Base-by-base conservation (phyloP, 2,797 vertebrate species). In the Peromyscus aztecus region DNA sequence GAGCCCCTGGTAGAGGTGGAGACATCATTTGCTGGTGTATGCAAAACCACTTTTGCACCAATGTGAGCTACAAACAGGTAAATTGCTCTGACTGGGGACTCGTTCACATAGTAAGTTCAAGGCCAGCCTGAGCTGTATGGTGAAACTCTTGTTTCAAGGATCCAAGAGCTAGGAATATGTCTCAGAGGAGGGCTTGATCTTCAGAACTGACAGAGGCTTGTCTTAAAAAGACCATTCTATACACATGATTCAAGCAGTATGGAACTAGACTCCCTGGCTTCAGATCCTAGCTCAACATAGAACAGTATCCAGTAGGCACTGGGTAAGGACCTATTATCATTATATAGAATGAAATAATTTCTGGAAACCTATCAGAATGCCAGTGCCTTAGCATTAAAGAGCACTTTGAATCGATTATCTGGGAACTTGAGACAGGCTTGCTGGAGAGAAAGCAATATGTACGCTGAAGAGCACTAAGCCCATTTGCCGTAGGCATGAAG, bases 321-420 rank as follows among this genome's bases (percentile, higher is more conserved):
- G 21, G 5, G 8, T 90, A 65, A 94, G 8, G 27, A 83, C 17
- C 12, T 89, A 55, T 27, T 86, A 10, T 92, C 49, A 87, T 77
- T 88, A 46, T 11, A 1, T 34, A 59, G 31, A 11, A 75, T 13
- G 27, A 83, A 77, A 92, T 89, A 87, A 93, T 77, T 80, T 93
- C 95, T 90, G 31, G 12, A 92, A 96, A 92, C 91, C 63, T 88
- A 93, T 90, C 71, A 89, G 49, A 94, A 89, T 40, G 40, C 49
- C 55, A 95, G 89, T 46, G 40, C 43, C 55, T 82, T 67, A n/a
- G 89, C 37, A 85, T 91, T 77, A 71, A 88, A 89, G 40, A 92
- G 46, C 52, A 81, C 43, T 95, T 82, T 93, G 37, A 81, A 91
- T 14, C 83, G 57, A 85, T 94, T 86, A 81, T 40, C 63, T 96